Conservation (phyloP, 1,140 invertebrate genomes). For the Ceratina calcarata region DNA sequence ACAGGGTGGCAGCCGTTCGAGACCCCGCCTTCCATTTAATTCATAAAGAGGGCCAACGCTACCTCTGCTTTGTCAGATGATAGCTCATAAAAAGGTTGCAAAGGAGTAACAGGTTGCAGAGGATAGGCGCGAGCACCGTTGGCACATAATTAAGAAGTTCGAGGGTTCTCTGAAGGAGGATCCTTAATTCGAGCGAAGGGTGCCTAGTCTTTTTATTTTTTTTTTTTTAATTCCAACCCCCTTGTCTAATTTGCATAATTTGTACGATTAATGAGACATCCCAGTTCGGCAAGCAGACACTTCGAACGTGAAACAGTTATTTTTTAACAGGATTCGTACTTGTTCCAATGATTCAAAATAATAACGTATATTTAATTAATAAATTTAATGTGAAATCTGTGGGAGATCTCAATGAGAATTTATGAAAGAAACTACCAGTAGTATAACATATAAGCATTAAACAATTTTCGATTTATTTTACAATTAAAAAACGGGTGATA, state of each 20-base stretch:
- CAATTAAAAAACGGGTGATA: conserved; percentile 5
- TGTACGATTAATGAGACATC: conserved; percentile 27
- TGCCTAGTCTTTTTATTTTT: neutral
- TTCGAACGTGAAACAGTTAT: neutral
- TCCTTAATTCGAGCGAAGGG: conserved; percentile 32
- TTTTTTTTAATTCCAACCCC: neutral
- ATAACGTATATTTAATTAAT: no score
- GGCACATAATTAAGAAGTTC: conserved; percentile 50
- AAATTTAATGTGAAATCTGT: no score
- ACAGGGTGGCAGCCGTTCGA: conserved; percentile 16
- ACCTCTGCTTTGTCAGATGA: conserved; percentile 25
- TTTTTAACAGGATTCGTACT: neutral
- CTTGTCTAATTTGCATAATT: conserved; percentile 37
- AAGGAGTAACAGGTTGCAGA: conserved; percentile 54
- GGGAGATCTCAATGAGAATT: no score
- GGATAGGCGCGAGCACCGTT: conserved; percentile 20
- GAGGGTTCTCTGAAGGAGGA: conserved; percentile 25
- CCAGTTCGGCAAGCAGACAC: neutral
- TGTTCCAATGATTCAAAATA: neutral
- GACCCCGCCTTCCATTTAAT: conserved; percentile 46
- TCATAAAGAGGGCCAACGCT: neutral
- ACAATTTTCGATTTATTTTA: no score
- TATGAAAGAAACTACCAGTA: no score
- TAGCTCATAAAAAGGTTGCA: conserved; percentile 43
- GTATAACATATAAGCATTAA: no score